Evolutionary conservation across 2,113 vertebrate species (phyloP).

Genomic region (Clupea harengus): DNA sequence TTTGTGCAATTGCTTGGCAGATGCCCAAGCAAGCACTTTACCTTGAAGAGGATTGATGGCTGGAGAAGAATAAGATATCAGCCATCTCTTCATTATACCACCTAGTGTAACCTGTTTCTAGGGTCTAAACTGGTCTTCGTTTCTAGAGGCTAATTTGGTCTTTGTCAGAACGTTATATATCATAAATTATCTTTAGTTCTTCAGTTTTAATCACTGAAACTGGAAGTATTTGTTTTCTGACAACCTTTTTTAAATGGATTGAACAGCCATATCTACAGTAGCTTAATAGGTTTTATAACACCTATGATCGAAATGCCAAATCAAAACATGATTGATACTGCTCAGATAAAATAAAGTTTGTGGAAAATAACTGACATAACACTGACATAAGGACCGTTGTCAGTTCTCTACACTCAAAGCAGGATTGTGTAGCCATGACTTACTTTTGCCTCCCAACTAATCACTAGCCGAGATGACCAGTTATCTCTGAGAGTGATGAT

Average conservation of each 20-base stretch:
- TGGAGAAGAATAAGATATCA: background rate
- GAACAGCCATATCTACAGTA: background rate
- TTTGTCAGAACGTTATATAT: too few species aligned
- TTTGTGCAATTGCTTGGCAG: background rate
- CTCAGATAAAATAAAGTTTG: background rate
- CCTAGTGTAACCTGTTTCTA: background rate
- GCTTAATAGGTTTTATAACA: background rate
- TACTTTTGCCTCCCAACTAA: too few species aligned
- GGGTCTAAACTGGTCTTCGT: background rate
- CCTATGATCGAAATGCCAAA: background rate
- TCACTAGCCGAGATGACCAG: background rate
- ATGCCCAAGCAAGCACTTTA: background rate
- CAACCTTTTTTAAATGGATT: background rate
- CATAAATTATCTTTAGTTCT: too few species aligned
- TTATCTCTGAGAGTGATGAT: background rate
- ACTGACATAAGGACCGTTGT: background rate
- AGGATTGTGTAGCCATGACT: too few species aligned
- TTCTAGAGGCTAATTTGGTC: background rate
- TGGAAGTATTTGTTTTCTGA: too few species aligned
- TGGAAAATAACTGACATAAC: background rate
- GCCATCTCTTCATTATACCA: background rate
- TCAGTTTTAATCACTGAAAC: too few species aligned
- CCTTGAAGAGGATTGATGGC: background rate
- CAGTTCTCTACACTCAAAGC: too few species aligned
- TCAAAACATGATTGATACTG: background rate